Conservation (phyloP, 2,888 invertebrate genomes). For the Pycnomerus fuliginosus region DNA sequence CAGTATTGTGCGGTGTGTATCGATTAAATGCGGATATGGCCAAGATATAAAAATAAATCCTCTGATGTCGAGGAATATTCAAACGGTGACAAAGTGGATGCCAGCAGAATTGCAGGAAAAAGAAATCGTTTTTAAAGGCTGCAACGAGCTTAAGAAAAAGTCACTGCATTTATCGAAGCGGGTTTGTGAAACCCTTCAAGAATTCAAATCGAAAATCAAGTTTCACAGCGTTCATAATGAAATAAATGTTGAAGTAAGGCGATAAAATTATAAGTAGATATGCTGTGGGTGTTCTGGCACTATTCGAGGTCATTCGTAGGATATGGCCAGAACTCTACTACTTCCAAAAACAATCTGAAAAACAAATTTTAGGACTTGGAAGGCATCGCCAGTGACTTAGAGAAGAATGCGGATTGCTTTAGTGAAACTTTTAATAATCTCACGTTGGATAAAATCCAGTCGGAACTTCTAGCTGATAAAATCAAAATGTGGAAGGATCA, state of each 20-base stretch:
- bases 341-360: slow-evolving; percentile 8
- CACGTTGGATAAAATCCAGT: slow-evolving; percentile 51
- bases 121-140: slow-evolving; percentile 55
- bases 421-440: no score
- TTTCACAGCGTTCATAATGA: slow-evolving; percentile 29
- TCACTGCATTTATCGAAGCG: slow-evolving; percentile 45
- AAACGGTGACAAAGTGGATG: slow-evolving; percentile 56
- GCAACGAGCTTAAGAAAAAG: slow-evolving; percentile 56
- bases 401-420: slow-evolving; percentile 57
- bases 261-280: no score
- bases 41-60: slow-evolving; percentile 6
- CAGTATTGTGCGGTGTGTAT: no score
- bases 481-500: slow-evolving; percentile 57
- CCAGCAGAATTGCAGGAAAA: slow-evolving; percentile 58
- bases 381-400: slow-evolving; percentile 58
- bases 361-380: slow-evolving; percentile 56
- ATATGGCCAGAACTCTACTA: no score
- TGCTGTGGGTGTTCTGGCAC: no score
- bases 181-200: slow-evolving; percentile 54
- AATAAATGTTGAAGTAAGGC: slow-evolving; percentile 23
- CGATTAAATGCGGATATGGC: no score
- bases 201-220: slow-evolving; percentile 28
- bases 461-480: slow-evolving; percentile 46
- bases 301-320: no score
- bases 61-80: slow-evolving; percentile 48